Conservation (phyloP, 2,888 invertebrate species). For the Pyralis farinalis region DNA sequence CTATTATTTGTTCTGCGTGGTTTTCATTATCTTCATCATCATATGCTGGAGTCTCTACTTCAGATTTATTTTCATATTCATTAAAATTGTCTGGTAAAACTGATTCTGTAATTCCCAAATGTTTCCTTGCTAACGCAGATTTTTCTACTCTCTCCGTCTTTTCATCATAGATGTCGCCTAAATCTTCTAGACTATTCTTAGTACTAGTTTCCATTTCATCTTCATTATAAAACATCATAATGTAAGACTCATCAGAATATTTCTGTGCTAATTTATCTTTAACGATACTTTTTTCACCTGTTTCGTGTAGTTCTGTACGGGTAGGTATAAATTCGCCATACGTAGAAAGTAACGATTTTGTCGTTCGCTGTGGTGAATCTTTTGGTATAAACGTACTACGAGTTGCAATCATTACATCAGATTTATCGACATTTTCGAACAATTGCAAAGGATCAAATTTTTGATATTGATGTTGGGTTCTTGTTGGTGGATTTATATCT, state of each 20-base stretch:
- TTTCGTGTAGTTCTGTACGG: constrained; percentile 15
- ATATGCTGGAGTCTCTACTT: too few species aligned
- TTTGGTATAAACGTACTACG: constrained; percentile 18
- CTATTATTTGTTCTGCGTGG: too few species aligned
- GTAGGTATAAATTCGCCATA: constrained; percentile 19
- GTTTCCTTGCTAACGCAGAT: too few species aligned
- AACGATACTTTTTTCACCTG: constrained; percentile 12
- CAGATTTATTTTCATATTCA: too few species aligned
- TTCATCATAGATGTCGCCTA: constrained; percentile 28
- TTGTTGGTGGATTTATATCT: constrained; percentile 30
- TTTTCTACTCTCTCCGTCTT: constrained; percentile 12
- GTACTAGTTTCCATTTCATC: constrained; percentile 31
- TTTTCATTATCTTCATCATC: too few species aligned
- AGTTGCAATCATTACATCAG: constrained; percentile 21
- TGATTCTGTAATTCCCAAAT: too few species aligned
- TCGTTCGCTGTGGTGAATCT: constrained; percentile 23
- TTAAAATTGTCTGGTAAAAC: too few species aligned
- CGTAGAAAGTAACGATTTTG: constrained; percentile 14
- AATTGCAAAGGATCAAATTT: constrained; percentile 25
- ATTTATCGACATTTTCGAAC: constrained; percentile 21
- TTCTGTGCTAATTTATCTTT: constrained; percentile 22
- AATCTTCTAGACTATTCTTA: constrained; percentile 28
- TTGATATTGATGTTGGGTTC: constrained; percentile 29
- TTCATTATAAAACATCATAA: constrained; percentile 48
- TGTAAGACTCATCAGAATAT: constrained; percentile 40